Evolutionary conservation across 2,797 vertebrate genomes (phyloP), one percentile per base, ranked within the genome.

Genomic region (Masticophis lateralis): DNA sequence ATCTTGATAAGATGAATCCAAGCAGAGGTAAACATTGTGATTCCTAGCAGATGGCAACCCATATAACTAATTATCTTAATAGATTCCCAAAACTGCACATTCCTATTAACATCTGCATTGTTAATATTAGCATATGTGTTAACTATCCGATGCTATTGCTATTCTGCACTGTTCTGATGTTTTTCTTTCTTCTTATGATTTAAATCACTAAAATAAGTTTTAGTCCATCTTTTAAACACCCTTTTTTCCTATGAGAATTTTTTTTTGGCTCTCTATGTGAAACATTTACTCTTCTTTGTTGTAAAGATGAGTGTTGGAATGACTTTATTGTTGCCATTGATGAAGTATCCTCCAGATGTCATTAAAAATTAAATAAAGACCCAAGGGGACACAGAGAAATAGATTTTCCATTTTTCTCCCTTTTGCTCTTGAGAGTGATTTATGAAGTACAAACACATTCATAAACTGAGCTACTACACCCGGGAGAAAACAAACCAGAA

Each of bases 361-460:
- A 97, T 97, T 98, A 97, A 97, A 98, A 97, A 97, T 97, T 97
- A 97, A 98, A 96, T 95, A 96, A 97, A 97, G 94, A 96, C 95
- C 95, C 95, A 95, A 94, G 91, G 95, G 93, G 92, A 90, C 87
- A 91, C 96, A 96, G 92, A 93, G 96, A 96, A 97, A 97, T 96
- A 89, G 94, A 97, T 98, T 97, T 97, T 97, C 95, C 91, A 95
- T 96, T 95, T 97, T 97, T 96, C 92, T 97, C 92, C 93, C 91
- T 92, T 97, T 97, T 97, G 94, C 94, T 97, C 94, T 94, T 96
- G 93, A 96, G 95, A 97, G 97, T 97, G 97, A 98, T 97, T 98
- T 97, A 97, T 97, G 95, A 96, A 97, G 90, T 95, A 95, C 92
- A 96, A 95, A 93, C 94, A 88, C 93, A 96, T 96, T 97, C 93